Base-by-base conservation (phyloP, 2,888 invertebrate species). In the Pheosia tremula region DNA sequence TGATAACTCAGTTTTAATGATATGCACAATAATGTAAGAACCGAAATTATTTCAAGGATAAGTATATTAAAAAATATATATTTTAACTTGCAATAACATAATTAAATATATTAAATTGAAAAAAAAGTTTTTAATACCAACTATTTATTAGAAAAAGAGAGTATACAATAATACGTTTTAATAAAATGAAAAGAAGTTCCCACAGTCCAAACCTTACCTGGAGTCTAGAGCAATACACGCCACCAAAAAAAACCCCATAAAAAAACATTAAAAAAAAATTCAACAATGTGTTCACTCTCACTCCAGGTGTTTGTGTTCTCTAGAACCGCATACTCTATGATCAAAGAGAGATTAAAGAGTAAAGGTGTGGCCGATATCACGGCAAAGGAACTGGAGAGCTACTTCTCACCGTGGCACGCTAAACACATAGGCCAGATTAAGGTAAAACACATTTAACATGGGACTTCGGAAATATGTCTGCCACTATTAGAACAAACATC, bases 231-330 rank as follows among this genome's bases (percentile, higher is more conserved):
- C 41, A 82, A 82, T 81, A 78, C 80, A 80, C 82, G 76, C 64
- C 69, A 60, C 60, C 50, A 60, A 58, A 56, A 43, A 37, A 56
- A 37, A 59, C 64, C 2, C 24, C 24, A 24, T 24, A 60, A 59
- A 59, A 58, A 66, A 72, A 61, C 56, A 53, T 61, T 63, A 63
- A 62, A 66, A 70, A 72, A 69, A 57, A 36, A 64, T 69, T 65
- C 74, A 64, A 67, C 56, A 61, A 85, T 89, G 85, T 91, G 84
- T 91, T 86, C 91, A 86, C 89, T 89, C 90, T 91, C 87, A 87
- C 94, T 95, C 67, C 95, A 97, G 97, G 97, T 98, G 71, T 97
- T 97, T 92, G 98, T 98, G 66, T 98, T 97, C 94, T 96, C 96
- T 83, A 97, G 97, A 83, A 96, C 96, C 80, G 96, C 97, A 77